phyloP scores from a whole-genome alignment of 2,113 vertebrate genomes.

The Psilopogon haemacephalus region DNA sequence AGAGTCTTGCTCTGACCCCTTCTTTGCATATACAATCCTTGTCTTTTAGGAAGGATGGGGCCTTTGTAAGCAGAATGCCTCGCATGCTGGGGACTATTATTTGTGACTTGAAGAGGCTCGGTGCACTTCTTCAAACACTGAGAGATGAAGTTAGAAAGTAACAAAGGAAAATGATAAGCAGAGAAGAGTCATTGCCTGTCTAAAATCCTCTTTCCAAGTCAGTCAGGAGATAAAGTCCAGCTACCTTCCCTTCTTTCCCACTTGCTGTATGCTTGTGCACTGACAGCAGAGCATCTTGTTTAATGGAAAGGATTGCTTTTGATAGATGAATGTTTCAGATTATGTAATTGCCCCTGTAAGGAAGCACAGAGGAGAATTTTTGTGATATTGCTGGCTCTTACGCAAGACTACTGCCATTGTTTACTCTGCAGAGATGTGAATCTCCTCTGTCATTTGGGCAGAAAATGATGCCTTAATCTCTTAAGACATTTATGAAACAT shows the following conservation, averaged over 20 bases:
- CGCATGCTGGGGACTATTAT: background rate
- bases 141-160: background rate
- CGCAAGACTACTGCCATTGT: constrained; percentile 34
- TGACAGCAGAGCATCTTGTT: background rate
- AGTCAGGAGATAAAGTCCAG: background rate
- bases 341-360: constrained; percentile 60
- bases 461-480: constrained; percentile 60
- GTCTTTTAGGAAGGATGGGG: background rate
- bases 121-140: background rate
- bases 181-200: background rate
- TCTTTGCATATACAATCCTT: background rate
- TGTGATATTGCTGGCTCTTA: constrained; percentile 45
- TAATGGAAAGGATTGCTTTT: constrained; percentile 32
- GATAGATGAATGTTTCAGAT: constrained; percentile 36
- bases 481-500: constrained; percentile 68
- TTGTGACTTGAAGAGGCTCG: background rate
- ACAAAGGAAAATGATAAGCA: background rate
- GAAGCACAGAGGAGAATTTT: constrained; percentile 24
- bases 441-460: constrained; percentile 53
- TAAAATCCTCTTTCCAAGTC: background rate
- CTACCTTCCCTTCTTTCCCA: background rate
- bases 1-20: background rate
- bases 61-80: background rate
- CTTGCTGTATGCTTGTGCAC: background rate
- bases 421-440: constrained; percentile 49